These are phyloP conservation scores for Brachypterus glaber DNA, from an alignment of 2,888 invertebrate genomes.

Conservation along the genomic window DNA sequence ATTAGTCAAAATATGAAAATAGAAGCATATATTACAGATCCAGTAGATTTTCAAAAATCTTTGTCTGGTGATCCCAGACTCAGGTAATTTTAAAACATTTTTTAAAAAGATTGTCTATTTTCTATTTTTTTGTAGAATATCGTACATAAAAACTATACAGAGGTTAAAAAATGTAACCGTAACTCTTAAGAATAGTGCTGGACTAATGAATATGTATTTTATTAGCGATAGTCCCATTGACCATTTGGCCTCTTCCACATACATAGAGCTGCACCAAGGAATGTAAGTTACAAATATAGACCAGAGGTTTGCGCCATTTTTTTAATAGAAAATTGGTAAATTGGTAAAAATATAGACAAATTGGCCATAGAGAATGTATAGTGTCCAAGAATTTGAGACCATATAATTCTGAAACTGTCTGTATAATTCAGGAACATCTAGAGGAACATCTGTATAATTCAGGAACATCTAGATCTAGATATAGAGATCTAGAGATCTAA, in stretches of 20 bases:
- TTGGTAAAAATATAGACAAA: too few relatives aligned
- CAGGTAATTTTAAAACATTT: slow-evolving; percentile 40
- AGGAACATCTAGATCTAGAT: too few relatives aligned
- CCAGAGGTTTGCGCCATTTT: too few relatives aligned
- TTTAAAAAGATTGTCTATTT: slow-evolving; percentile 1
- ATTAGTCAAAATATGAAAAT: slow-evolving; percentile 40
- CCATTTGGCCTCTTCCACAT: slow-evolving; percentile 49
- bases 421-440: too few relatives aligned
- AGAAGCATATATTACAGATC: slow-evolving; percentile 46
- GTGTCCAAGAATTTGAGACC: too few relatives aligned
- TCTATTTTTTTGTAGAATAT: slow-evolving; percentile 31
- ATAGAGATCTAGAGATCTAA: too few relatives aligned
- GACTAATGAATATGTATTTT: slow-evolving; percentile 48
- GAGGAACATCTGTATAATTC: too few relatives aligned
- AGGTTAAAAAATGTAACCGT: slow-evolving; percentile 34
- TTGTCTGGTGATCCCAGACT: slow-evolving; percentile 53
- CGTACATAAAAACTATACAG: slow-evolving; percentile 32
- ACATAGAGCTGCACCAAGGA: slow-evolving; percentile 51
- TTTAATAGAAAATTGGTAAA: not conserved
- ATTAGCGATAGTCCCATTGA: slow-evolving; percentile 40
- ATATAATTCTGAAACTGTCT: too few relatives aligned
- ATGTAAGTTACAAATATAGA: too few relatives aligned
- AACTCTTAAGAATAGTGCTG: slow-evolving; percentile 28
- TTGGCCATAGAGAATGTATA: slow-evolving; percentile 1
- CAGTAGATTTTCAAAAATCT: slow-evolving; percentile 50